Evolutionary conservation across 2,797 vertebrate genomes (phyloP).

Genomic region (Phrynocephalus vlangalii): DNA sequence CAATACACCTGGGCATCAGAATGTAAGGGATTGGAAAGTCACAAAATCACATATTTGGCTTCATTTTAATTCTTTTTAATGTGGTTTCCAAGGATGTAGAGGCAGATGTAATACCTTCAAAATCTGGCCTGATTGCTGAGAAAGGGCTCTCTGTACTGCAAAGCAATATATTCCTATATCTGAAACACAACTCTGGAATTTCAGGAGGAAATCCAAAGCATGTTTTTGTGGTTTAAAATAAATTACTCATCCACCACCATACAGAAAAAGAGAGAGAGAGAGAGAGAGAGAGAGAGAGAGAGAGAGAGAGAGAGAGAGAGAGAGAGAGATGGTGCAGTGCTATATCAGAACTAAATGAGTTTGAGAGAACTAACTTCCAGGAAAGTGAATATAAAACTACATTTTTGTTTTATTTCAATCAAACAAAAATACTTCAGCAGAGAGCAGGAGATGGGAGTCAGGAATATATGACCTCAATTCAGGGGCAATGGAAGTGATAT

Average conservation of each 20-base stretch:
- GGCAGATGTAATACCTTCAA: not conserved
- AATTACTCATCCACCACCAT: not conserved
- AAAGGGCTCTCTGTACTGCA: not conserved
- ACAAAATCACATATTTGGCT: not conserved
- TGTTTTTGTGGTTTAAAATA: not conserved
- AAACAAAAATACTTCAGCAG: not conserved
- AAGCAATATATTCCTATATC: not conserved
- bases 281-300: too few relatives aligned
- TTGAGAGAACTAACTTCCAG: not conserved
- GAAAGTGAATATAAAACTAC: not conserved
- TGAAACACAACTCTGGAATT: not conserved
- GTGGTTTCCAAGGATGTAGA: too few relatives aligned
- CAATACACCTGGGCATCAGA: not conserved
- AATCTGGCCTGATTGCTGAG: not conserved
- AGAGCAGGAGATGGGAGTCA: not conserved
- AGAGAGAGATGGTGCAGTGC: too few relatives aligned
- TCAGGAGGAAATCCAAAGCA: not conserved
- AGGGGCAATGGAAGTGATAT: not conserved
- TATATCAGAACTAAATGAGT: not conserved
- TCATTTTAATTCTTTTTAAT: not conserved
- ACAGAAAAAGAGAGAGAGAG: too few relatives aligned
- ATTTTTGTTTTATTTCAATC: not conserved
- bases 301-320: too few relatives aligned
- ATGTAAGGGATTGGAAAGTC: not conserved
- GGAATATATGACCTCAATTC: not conserved